These are phyloP conservation scores for Sciaenops ocellatus DNA, from an alignment of 2,797 vertebrate species.

Conservation along the genomic window DNA sequence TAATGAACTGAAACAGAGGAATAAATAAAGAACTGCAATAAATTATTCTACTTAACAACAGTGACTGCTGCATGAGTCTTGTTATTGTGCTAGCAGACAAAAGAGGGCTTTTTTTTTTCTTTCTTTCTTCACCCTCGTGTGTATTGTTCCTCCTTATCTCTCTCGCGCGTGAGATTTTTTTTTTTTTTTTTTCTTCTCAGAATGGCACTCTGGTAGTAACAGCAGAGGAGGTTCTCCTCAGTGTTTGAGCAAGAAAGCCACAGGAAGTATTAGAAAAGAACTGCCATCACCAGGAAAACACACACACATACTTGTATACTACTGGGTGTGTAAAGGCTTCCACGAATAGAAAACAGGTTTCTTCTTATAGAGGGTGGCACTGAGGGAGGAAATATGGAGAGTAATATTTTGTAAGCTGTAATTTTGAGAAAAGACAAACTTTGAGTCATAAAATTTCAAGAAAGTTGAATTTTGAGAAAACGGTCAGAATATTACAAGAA, in stretches of 20 bases:
- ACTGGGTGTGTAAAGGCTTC: neutral
- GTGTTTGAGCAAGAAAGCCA: conserved; percentile 52
- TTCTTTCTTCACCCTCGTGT: too few species aligned
- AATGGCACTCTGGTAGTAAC: conserved; percentile 14
- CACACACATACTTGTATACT: neutral
- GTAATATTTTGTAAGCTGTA: neutral
- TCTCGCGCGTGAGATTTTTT: neutral
- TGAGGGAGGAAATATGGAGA: too few species aligned
- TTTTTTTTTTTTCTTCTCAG: neutral
- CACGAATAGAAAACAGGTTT: too few species aligned
- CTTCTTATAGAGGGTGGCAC: too few species aligned
- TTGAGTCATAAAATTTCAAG: too few species aligned
- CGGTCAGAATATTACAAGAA: neutral
- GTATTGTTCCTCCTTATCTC: neutral
- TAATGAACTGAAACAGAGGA: conserved; percentile 78
- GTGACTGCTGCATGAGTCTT: neutral
- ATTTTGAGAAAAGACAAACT: neutral
- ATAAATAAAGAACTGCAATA: conserved; percentile 86
- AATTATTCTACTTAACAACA: conserved; percentile 86
- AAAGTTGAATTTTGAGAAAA: neutral
- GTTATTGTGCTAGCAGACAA: conserved; percentile 17
- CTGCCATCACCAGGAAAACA: conserved; percentile 1
- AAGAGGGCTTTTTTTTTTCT: neutral
- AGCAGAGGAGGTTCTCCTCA: conserved; percentile 30
- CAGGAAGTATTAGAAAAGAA: conserved; percentile 48